Conservation (phyloP, 2,888 invertebrate genomes). For the Nowickia ferox region DNA sequence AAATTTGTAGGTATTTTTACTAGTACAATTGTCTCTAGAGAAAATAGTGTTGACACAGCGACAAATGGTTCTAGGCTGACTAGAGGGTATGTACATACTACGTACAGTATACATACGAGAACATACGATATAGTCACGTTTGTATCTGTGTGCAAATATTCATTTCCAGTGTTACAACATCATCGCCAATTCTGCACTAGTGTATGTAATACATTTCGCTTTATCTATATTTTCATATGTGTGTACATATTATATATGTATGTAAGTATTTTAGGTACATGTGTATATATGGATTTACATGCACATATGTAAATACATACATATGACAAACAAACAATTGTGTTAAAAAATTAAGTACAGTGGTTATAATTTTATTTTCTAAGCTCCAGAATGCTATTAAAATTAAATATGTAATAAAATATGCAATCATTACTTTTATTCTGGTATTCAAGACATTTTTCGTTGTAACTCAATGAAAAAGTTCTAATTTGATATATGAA, state of each 20-base stretch:
- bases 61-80: too few species aligned
- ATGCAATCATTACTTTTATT: too few species aligned
- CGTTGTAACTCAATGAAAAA: too few species aligned
- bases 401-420: too few species aligned
- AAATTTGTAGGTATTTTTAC: too few species aligned
- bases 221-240: not conserved
- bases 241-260: not conserved
- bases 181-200: not conserved
- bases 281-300: not conserved
- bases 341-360: constrained; percentile 35
- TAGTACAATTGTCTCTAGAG: too few species aligned
- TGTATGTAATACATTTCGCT: not conserved
- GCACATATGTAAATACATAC: not conserved
- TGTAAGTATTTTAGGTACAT: not conserved
- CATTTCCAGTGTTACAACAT: constrained; percentile 18
- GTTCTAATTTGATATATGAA: too few species aligned
- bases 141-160: not conserved
- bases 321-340: constrained; percentile 14
- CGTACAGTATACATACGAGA: not conserved
- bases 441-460: too few species aligned
- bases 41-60: too few species aligned
- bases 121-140: too few species aligned
- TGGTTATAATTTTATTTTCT: constrained; percentile 15
- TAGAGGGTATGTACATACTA: not conserved
- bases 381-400: not conserved